Base-by-base conservation (phyloP, 2,888 invertebrate species). In the Hyalella azteca region DNA sequence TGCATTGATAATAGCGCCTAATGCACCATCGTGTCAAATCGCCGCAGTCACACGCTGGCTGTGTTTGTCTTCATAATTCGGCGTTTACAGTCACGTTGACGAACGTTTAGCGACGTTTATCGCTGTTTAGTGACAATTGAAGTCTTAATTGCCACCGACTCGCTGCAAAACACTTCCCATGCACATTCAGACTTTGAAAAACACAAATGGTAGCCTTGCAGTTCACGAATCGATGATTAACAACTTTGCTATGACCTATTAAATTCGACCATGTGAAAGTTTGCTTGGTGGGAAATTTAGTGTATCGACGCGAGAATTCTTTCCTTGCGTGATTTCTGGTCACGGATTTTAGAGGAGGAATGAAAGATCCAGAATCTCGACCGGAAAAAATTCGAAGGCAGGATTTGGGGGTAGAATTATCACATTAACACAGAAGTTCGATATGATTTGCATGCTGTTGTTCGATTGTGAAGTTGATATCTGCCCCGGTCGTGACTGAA, bases 51-150 rank as follows among this genome's bases (percentile, higher is more conserved):
- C 13, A 4, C 66, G 4, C 36, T 7, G 15, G 39, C 32, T 66
- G 13, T 15, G 36, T 11, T 5, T 36, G 36, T 5, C 36, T 5
- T 39, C 36, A 15, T 66, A 66, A 36, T 66, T 66, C 19, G 36
- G 11, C 36, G n/a, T 39, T 66, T 36, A 29, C 19, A 66, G 66
- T 66, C 66, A 66, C 66, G 66, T 66, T 66, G 66, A 5, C 29
- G 29, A 36, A 36, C 66, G 66, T 66, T 66, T 66, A 66, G 66
- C 66, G 66, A 66, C 66, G 66, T 66, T 66, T 66, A 66, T 32
- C 66, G 66, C 32, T 39, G 66, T 66, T 66, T 66, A 66, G 19
- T 7, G 36, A 66, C 66, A 66, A 66, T 66, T 66, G 36, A 66
- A 66, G 36, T 19, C 36, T 66, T 66, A 32, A 15, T 66, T 39